Conservation (phyloP, 2,888 invertebrate genomes). For the Tuberolachnus salignus region DNA sequence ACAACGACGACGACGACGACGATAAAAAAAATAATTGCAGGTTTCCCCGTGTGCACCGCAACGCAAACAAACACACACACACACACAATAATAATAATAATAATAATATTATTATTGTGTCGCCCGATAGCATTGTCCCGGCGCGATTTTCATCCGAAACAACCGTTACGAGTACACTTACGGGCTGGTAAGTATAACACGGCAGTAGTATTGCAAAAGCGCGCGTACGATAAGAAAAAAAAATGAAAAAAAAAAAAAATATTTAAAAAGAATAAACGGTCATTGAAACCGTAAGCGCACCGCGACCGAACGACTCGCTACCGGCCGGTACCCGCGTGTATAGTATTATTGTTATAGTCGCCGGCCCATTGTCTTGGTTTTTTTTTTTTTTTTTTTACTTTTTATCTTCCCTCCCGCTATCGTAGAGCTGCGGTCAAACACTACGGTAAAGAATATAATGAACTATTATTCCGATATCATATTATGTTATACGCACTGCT, state of each 20-base stretch:
- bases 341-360: slow-evolving; percentile 6
- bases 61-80: background rate
- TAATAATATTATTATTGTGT: background rate
- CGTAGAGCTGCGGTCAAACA: background rate
- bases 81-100: too few species aligned
- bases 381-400: background rate
- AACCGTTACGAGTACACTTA: slow-evolving; percentile 27
- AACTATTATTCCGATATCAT: too few species aligned
- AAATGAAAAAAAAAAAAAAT: too few species aligned
- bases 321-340: background rate
- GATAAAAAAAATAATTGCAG: background rate
- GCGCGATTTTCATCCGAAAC: slow-evolving; percentile 29
- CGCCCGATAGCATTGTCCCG: background rate
- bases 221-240: too few species aligned
- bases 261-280: too few species aligned
- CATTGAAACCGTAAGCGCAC: background rate
- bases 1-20: background rate
- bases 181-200: background rate
- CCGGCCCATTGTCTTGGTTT: slow-evolving; percentile 24
- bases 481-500: too few species aligned
- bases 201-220: too few species aligned
- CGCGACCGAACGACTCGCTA: background rate
- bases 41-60: background rate
- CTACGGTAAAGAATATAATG: too few species aligned
- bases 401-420: too few species aligned